Conservation (phyloP, 1,140 invertebrate genomes). For the Melitaea cinxia region DNA sequence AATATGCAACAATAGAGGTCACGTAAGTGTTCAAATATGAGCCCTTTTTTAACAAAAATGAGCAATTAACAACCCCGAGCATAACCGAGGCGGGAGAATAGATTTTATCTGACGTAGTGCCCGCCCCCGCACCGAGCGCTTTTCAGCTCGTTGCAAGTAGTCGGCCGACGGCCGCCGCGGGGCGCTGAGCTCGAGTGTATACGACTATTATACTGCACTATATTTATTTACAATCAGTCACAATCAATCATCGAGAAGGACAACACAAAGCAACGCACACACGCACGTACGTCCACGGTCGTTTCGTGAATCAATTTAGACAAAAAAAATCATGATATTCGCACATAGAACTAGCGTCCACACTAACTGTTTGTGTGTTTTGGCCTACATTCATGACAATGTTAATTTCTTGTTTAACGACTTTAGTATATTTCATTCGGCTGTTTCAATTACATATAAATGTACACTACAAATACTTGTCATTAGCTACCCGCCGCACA, state of each 20-base stretch:
- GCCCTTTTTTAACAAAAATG: background rate
- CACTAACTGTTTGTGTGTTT: conserved; percentile 44
- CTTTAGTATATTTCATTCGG: background rate
- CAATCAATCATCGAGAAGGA: conserved; percentile 53
- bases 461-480: conserved; percentile 5
- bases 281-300: conserved; percentile 58
- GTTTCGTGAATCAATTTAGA: conserved; percentile 37
- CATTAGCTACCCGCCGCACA: background rate
- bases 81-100: conserved; percentile 21
- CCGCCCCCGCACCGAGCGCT: conserved; percentile 43
- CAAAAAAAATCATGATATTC: conserved; percentile 19
- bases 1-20: no score
- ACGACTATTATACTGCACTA: conserved; percentile 46
- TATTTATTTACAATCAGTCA: conserved; percentile 68
- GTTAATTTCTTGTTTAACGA: conserved; percentile 39
- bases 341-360: conserved; percentile 36
- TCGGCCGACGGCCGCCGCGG: conserved; percentile 63
- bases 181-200: conserved; percentile 45
- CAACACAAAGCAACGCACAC: conserved; percentile 59
- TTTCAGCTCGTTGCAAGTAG: conserved; percentile 45
- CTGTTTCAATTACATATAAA: conserved; percentile 16
- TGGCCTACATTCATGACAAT: conserved; percentile 48
- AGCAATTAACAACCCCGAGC: conserved; percentile 20
- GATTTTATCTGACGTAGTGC: conserved; percentile 43
- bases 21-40: no score